Evolutionary conservation across 2,888 invertebrate species (phyloP).

Genomic region (Brachycybe producta): DNA sequence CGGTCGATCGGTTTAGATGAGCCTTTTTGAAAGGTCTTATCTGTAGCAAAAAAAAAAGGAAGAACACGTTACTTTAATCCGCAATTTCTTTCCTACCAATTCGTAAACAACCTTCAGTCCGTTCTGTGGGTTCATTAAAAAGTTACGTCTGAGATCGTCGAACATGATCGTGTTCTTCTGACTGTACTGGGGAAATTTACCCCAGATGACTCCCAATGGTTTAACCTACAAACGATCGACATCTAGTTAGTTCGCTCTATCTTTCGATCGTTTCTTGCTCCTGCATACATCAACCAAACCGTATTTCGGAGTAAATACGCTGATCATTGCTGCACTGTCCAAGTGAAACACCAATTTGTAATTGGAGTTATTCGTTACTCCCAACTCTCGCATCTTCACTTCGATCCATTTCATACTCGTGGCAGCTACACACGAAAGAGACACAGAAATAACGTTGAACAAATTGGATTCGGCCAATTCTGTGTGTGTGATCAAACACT

Average conservation of each 20-base stretch:
- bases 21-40: conserved; percentile 85
- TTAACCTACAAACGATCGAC: conserved; percentile 52
- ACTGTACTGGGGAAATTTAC: conserved; percentile 75
- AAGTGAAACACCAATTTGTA: conserved; percentile 88
- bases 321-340: conserved; percentile 88
- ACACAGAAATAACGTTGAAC: background rate
- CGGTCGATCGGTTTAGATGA: conserved; percentile 69
- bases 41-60: conserved; percentile 23
- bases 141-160: conserved; percentile 88
- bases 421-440: conserved; percentile 46
- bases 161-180: conserved; percentile 94
- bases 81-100: background rate
- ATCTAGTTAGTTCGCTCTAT: background rate
- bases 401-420: conserved; percentile 98
- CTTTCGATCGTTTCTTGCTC: background rate
- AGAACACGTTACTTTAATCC: background rate
- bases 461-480: background rate
- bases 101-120: conserved; percentile 49
- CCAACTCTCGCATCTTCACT: conserved; percentile 86
- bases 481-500: conserved; percentile 22
- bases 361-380: conserved; percentile 63
- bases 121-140: conserved; percentile 92
- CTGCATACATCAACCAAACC: conserved; percentile 72
- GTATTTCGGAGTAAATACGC: conserved; percentile 76
- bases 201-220: conserved; percentile 94